Evolutionary conservation across 2,113 vertebrate species (phyloP).

Genomic region (Paratilapia polleni): DNA sequence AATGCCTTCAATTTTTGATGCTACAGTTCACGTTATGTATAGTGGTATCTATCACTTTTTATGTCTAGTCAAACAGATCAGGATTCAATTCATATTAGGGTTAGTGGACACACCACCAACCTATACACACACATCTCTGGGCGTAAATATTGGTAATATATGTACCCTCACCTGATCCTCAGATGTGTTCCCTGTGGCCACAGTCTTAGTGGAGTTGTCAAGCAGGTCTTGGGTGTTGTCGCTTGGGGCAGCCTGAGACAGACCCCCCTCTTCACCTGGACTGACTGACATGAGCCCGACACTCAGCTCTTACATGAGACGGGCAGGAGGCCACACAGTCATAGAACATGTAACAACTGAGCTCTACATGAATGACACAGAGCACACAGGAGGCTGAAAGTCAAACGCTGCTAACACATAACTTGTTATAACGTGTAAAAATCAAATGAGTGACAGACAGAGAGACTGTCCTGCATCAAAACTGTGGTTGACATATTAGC

Average conservation of each 20-base stretch:
- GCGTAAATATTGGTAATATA: not conserved
- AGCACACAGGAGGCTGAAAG: not conserved
- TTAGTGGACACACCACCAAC: not conserved
- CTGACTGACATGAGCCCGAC: conserved; percentile 65
- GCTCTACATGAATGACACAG: not conserved
- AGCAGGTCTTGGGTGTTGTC: conserved; percentile 24
- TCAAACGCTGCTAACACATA: not conserved
- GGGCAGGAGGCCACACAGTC: not conserved
- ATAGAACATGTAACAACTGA: conserved; percentile 21
- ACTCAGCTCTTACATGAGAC: conserved; percentile 28
- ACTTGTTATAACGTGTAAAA: not conserved
- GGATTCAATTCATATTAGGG: not conserved
- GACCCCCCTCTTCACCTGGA: conserved; percentile 52
- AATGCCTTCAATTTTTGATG: not conserved
- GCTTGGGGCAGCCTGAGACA: conserved; percentile 43
- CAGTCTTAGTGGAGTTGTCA: conserved; percentile 16
- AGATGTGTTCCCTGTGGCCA: conserved; percentile 15
- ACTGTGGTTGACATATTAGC: not conserved
- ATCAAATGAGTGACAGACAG: not conserved
- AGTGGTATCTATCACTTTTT: not conserved
- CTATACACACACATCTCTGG: not conserved
- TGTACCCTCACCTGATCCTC: conserved; percentile 48
- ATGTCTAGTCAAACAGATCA: not conserved
- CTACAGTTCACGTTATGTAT: not conserved
- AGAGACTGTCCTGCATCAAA: not conserved